Conservation (phyloP, 2,797 vertebrate genomes). For the Microctenopoma steveboyesi region DNA sequence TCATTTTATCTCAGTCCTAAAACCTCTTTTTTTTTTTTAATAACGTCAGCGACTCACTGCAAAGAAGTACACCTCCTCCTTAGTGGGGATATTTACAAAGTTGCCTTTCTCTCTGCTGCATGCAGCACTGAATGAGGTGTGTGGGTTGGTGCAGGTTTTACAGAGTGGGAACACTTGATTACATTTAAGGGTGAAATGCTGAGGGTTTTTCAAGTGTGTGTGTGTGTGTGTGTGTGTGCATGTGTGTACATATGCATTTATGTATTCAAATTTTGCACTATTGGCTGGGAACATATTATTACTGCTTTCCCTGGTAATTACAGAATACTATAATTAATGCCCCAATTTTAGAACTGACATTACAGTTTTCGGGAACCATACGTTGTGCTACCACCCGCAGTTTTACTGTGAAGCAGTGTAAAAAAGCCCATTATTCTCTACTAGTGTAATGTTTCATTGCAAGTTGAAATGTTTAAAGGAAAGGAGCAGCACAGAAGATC, state of each 20-base stretch:
- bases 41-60: constrained; percentile 61
- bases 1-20: constrained; percentile 50
- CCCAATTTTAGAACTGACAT: constrained; percentile 18
- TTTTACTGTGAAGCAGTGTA: not conserved
- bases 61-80: constrained; percentile 46
- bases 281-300: constrained; percentile 17
- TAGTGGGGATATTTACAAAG: constrained; percentile 59
- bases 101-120: constrained; percentile 17
- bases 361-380: not conserved
- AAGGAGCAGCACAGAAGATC: not conserved
- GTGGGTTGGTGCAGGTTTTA: constrained; percentile 51
- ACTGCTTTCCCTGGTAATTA: constrained; percentile 8
- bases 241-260: constrained; percentile 15
- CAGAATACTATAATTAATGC: constrained; percentile 25
- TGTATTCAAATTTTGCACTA: not conserved
- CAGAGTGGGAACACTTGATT: constrained; percentile 57
- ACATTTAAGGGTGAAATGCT: constrained; percentile 55
- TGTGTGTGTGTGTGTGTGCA: constrained; percentile 7
- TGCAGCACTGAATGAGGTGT: constrained; percentile 32
- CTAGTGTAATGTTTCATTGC: not conserved
- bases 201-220: constrained; percentile 43
- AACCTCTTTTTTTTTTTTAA: constrained; percentile 38
- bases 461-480: not conserved
- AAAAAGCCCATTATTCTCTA: not conserved
- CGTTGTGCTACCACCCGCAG: not conserved